These are phyloP conservation scores for Phaethornis superciliosus DNA, from an alignment of 2,113 vertebrate species.

Conservation along the genomic window DNA sequence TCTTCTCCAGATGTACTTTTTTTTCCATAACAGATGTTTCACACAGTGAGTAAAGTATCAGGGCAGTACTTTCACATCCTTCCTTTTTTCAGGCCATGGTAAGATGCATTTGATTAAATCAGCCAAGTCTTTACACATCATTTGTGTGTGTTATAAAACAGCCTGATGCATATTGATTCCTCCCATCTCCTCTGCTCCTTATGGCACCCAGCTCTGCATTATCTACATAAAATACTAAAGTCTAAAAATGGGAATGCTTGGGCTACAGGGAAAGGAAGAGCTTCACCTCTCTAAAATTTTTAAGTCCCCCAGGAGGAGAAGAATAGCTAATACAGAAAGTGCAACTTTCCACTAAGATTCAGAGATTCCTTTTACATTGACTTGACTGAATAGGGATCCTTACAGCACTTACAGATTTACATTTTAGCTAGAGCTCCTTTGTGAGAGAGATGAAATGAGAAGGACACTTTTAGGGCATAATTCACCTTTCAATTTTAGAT, in stretches of 20 bases:
- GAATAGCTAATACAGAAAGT: not conserved
- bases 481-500: not conserved
- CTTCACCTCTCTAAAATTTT: not conserved
- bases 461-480: not conserved
- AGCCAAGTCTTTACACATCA: not conserved
- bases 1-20: not conserved
- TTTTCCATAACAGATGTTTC: not conserved
- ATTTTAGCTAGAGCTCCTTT: not conserved
- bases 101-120: not conserved
- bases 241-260: not conserved
- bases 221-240: not conserved
- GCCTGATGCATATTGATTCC: not conserved
- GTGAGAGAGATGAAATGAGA: not conserved
- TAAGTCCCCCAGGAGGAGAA: not conserved
- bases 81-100: not conserved
- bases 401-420: not conserved
- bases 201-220: not conserved
- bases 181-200: not conserved
- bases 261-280: not conserved
- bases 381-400: not conserved
- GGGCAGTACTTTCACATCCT: not conserved
- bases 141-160: not conserved
- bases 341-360: not conserved
- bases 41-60: not conserved
- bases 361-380: not conserved